phyloP scores from a whole-genome alignment of 2,797 vertebrate genomes.

The Falco novaeseelandiae region DNA sequence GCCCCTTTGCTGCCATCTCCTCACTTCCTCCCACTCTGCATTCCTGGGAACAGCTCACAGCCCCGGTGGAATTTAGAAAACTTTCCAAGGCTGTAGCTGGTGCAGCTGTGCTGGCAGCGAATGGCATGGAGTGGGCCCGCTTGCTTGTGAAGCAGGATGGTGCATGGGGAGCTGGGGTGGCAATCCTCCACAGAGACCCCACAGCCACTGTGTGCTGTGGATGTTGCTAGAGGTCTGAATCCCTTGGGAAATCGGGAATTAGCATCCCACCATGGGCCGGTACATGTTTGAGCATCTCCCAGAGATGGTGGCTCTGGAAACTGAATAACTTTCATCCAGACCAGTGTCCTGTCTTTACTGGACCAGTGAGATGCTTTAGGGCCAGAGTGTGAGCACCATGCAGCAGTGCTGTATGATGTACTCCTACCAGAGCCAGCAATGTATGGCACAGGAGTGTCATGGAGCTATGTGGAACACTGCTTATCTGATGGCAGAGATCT shows the following conservation, averaged over 20 bases:
- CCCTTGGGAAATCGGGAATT: neutral
- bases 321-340: neutral
- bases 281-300: neutral
- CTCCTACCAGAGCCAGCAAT: too few species aligned
- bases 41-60: neutral
- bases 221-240: neutral
- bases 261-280: neutral
- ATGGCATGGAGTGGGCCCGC: rapidly evolving
- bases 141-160: rapidly evolving
- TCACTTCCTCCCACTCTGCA: neutral
- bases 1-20: neutral
- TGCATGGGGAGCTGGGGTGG: rapidly evolving
- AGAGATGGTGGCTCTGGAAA: neutral
- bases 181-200: rapidly evolving
- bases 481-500: neutral
- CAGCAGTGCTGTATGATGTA: rapidly evolving
- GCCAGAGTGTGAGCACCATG: neutral
- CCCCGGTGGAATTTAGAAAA: neutral
- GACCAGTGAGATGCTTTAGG: neutral
- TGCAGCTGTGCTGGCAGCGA: neutral
- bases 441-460: rapidly evolving
- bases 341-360: neutral
- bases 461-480: rapidly evolving
- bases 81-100: neutral
- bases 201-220: neutral